Conservation (phyloP, 35 echinoderm and acorn worm genomes). For the Apostichopus parvimensis region DNA sequence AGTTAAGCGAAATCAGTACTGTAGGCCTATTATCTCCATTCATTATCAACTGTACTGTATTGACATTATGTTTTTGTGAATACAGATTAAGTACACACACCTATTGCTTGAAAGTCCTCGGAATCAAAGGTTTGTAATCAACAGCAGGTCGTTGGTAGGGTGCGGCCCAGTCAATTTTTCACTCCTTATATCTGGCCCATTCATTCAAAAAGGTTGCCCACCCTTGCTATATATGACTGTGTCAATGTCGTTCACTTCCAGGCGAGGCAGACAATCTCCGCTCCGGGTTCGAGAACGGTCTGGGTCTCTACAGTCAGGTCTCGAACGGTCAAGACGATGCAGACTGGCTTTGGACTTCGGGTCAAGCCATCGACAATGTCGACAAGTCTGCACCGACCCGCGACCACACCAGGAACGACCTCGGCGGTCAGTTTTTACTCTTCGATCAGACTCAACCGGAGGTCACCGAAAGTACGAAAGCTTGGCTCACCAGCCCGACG, state of each 20-base stretch:
- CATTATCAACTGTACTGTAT: no score
- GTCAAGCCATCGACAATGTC: conserved; percentile 11
- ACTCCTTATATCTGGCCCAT: no score
- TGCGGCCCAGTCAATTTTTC: no score
- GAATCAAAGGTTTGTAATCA: no score
- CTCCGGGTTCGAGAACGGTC: conserved; percentile 1
- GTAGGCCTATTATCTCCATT: no score
- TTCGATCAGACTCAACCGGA: conserved; percentile 39
- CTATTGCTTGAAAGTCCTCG: no score
- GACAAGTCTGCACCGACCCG: conserved; percentile 47
- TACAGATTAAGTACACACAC: no score
- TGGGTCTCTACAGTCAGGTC: neutral
- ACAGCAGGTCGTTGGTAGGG: no score
- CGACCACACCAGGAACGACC: conserved; percentile 56
- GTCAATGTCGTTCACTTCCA: neutral
- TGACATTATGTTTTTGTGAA: neutral
- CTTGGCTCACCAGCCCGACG: neutral
- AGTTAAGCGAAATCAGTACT: no score
- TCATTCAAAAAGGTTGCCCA: neutral
- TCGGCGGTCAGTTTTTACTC: conserved; percentile 41
- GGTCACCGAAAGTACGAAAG: neutral
- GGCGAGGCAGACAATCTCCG: neutral
- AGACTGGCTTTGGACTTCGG: neutral
- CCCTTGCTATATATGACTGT: neutral
- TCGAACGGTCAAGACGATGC: neutral